Conservation (phyloP, 1,140 invertebrate species). For the Colletes latitarsis region DNA sequence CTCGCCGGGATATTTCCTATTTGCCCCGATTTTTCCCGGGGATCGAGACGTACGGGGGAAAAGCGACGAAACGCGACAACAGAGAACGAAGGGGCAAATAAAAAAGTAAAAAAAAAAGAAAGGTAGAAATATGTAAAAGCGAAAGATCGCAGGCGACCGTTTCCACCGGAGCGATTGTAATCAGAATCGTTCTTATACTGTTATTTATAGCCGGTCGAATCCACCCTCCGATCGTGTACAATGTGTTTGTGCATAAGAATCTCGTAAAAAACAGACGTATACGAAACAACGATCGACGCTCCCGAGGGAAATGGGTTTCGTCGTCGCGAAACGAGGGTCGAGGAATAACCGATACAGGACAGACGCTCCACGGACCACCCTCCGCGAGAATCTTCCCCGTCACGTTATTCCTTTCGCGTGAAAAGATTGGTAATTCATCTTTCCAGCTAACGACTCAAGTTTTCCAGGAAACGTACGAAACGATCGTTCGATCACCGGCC, state of each 20-base stretch:
- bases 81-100: background rate
- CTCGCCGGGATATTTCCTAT: background rate
- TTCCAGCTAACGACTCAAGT: constrained; percentile 6
- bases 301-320: background rate
- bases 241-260: constrained; percentile 15
- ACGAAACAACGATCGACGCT: background rate
- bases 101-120: background rate
- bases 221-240: background rate
- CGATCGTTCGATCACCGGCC: background rate
- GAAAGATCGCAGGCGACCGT: constrained; percentile 22
- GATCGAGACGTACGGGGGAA: background rate
- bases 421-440: constrained; percentile 4
- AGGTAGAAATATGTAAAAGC: too few relatives aligned
- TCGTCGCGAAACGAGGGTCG: background rate
- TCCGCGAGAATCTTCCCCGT: background rate
- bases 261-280: constrained; percentile 26
- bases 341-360: background rate
- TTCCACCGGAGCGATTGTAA: constrained; percentile 20
- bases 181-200: constrained; percentile 34
- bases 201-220: constrained; percentile 29
- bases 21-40: background rate
- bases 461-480: background rate
- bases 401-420: background rate
- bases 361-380: too few relatives aligned
- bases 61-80: background rate